Conservation (phyloP, 2,113 vertebrate genomes). For the Prionailurus bengalensis region DNA sequence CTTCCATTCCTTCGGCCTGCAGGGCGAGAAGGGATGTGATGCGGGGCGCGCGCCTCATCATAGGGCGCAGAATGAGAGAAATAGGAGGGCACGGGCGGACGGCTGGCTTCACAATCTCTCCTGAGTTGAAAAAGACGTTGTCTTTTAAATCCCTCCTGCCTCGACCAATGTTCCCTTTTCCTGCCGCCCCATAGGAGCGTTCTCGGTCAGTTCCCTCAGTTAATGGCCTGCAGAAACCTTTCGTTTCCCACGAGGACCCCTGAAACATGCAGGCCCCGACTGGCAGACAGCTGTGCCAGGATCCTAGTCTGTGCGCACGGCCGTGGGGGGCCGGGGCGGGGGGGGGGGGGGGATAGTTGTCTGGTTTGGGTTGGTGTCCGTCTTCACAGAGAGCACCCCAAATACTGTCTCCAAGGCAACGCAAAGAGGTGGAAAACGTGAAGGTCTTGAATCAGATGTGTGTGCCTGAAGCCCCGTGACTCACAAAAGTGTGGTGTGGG, state of each 20-base stretch:
- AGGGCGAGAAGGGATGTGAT: background rate
- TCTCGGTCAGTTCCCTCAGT: background rate
- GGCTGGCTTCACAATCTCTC: background rate
- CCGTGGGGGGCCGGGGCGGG: too few relatives aligned
- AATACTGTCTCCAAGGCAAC: background rate
- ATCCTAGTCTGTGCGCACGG: background rate
- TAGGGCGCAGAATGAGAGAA: background rate
- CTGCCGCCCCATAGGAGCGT: background rate
- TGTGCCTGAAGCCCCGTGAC: background rate
- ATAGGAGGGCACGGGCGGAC: background rate
- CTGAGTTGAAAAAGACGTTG: background rate
- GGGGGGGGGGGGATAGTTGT: too few relatives aligned
- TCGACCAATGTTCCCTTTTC: background rate
- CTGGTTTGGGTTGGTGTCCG: background rate
- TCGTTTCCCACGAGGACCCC: background rate
- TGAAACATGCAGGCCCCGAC: background rate
- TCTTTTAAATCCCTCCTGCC: background rate
- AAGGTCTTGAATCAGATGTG: background rate
- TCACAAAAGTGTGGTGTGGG: background rate
- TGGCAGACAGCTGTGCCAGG: background rate
- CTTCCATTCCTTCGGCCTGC: background rate
- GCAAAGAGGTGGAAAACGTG: background rate
- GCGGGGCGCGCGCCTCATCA: accelerated
- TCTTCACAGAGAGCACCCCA: background rate
- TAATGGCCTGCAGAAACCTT: background rate